Percentiles rank a stretch among this genome's conserved stretches.
These are phyloP conservation scores for Ranitomeya imitator DNA, from an alignment of 2,113 vertebrate species.

Conservation along the genomic window DNA sequence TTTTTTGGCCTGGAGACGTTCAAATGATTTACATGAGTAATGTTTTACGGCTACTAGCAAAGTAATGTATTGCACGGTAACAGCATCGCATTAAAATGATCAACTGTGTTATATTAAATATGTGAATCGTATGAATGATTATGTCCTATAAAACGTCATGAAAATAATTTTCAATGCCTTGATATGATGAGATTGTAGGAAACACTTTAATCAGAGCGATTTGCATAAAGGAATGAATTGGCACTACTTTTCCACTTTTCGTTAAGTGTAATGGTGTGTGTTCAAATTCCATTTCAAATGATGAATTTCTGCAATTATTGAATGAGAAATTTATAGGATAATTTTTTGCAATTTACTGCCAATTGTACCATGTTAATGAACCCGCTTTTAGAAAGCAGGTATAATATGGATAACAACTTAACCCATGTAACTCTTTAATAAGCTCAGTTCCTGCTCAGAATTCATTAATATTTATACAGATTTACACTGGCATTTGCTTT, in stretches of 20 bases:
- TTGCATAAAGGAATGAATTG: slow-evolving; percentile 43
- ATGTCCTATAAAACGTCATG: slow-evolving; percentile 31
- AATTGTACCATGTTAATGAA: slow-evolving; percentile 19
- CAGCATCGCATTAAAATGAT: slow-evolving; percentile 39
- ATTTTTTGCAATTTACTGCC: slow-evolving; percentile 44
- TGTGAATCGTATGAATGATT: slow-evolving; percentile 43
- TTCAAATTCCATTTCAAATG: slow-evolving; percentile 51
- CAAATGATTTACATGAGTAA: neutral
- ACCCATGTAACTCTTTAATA: neutral
- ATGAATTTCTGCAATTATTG: slow-evolving; percentile 47
- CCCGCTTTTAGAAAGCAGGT: slow-evolving; percentile 10
- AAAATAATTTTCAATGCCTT: slow-evolving; percentile 30
- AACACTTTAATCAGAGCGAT: slow-evolving; percentile 32
- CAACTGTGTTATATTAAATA: slow-evolving; percentile 37
- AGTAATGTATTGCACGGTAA: neutral
- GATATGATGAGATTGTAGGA: slow-evolving; percentile 37
- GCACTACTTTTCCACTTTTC: slow-evolving; percentile 36
- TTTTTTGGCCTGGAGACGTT: neutral
- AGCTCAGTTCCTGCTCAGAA: neutral
- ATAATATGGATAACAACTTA: slow-evolving; percentile 13
- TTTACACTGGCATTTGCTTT: neutral
- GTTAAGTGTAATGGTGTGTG: slow-evolving; percentile 52
- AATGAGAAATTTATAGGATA: slow-evolving; percentile 32
- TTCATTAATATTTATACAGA: neutral
- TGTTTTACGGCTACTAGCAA: neutral